phyloP scores from a whole-genome alignment of 2,797 vertebrate genomes.

The Luscinia luscinia region DNA sequence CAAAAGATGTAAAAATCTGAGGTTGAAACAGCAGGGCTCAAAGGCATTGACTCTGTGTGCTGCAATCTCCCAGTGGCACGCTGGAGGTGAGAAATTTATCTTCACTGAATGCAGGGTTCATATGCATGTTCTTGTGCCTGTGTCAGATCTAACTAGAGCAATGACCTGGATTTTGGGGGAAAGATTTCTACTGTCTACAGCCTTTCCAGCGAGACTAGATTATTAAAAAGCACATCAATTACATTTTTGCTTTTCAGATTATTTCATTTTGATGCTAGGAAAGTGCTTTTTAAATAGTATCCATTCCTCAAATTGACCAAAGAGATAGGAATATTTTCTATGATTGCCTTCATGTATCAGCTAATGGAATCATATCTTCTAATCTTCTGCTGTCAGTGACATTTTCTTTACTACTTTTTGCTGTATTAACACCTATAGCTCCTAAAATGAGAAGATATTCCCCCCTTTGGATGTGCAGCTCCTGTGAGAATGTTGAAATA shows the following conservation, averaged over 20 bases:
- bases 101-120: background rate
- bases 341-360: background rate
- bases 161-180: background rate
- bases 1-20: background rate
- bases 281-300: background rate
- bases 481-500: background rate
- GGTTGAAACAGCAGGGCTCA: background rate
- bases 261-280: background rate
- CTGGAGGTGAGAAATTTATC: background rate
- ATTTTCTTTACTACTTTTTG: background rate
- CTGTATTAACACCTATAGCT: background rate
- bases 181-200: background rate
- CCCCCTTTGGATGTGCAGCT: background rate
- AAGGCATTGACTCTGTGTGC: background rate
- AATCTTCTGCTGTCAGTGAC: background rate
- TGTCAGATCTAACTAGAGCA: slow-evolving; percentile 1
- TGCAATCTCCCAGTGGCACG: background rate
- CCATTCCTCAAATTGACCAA: background rate
- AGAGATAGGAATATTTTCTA: background rate
- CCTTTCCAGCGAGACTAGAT: background rate
- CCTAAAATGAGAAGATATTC: background rate
- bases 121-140: background rate
- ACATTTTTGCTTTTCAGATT: background rate
- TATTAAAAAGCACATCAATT: background rate
- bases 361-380: background rate